Conservation (phyloP, 2,888 invertebrate genomes). For the Troides helena region DNA sequence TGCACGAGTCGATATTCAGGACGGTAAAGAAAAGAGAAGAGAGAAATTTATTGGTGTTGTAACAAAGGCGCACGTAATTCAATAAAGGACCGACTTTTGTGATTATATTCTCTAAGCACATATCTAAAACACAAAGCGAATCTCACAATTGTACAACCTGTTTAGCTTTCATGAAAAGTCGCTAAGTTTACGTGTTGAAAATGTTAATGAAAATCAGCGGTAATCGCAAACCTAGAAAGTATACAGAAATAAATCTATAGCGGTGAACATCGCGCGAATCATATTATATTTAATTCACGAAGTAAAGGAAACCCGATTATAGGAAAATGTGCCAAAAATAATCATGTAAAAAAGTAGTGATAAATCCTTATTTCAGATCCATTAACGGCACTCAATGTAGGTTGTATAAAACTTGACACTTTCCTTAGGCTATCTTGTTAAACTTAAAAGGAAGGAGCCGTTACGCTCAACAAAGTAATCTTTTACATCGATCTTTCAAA, state of each 20-base stretch:
- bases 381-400: constrained; percentile 21
- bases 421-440: constrained; percentile 25
- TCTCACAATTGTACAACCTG: constrained; percentile 10
- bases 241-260: not conserved
- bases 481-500: constrained; percentile 66
- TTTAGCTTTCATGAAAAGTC: constrained; percentile 14
- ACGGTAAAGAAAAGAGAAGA: constrained; percentile 6
- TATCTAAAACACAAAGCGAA: constrained; percentile 16
- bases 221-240: not conserved
- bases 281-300: not conserved
- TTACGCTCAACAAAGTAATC: constrained; percentile 63
- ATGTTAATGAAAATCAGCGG: not conserved
- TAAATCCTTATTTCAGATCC: constrained; percentile 2
- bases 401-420: constrained; percentile 17
- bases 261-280: not conserved
- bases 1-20: not conserved
- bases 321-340: not conserved
- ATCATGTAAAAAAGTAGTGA: not conserved
- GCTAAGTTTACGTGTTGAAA: constrained; percentile 11
- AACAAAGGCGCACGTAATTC: constrained; percentile 22
- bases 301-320: not conserved
- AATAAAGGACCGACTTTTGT: constrained; percentile 22
- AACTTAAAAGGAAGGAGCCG: constrained; percentile 17
- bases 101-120: constrained; percentile 21
- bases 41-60: constrained; percentile 8